These are phyloP conservation scores for Cantharis lateralis DNA, from an alignment of 2,888 invertebrate genomes.

Conservation along the genomic window DNA sequence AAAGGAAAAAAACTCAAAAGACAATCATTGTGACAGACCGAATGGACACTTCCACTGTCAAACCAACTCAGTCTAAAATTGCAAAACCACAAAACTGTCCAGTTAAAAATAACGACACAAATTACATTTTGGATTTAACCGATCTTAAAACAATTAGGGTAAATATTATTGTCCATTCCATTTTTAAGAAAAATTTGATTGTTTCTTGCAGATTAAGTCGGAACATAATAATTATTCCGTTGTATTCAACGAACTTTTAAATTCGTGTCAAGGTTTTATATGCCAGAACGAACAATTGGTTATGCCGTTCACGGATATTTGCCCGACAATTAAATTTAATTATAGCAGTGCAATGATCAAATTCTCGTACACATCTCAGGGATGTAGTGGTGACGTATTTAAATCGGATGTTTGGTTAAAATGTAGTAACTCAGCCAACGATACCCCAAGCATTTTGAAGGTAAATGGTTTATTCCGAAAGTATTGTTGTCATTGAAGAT, in stretches of 20 bases:
- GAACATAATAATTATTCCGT: not conserved
- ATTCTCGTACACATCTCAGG: not conserved
- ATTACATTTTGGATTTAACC: not conserved
- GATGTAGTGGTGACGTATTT: not conserved
- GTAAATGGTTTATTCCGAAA: not conserved
- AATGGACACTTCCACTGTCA: not conserved
- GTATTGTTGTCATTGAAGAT: not conserved
- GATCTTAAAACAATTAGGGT: constrained; percentile 3
- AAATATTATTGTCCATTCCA: not conserved
- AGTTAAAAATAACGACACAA: not conserved
- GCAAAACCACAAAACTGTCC: not conserved
- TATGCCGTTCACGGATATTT: not conserved
- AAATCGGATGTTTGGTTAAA: constrained; percentile 12
- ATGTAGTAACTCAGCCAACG: not conserved
- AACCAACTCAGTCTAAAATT: not conserved
- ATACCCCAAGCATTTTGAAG: not conserved
- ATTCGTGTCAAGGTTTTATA: constrained; percentile 5
- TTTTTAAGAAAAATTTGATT: not conserved
- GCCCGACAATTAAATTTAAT: constrained; percentile 2
- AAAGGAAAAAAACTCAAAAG: not conserved
- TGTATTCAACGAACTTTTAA: not conserved
- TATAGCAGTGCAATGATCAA: not conserved
- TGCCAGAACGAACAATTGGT: constrained; percentile 2
- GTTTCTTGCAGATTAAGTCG: constrained; percentile 6
- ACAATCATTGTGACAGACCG: not conserved